A percentile compares a stretch with the other conserved stretches of the same genome.
Evolutionary conservation across 1,140 invertebrate genomes (phyloP).

Genomic region (Hetaerina americana): DNA sequence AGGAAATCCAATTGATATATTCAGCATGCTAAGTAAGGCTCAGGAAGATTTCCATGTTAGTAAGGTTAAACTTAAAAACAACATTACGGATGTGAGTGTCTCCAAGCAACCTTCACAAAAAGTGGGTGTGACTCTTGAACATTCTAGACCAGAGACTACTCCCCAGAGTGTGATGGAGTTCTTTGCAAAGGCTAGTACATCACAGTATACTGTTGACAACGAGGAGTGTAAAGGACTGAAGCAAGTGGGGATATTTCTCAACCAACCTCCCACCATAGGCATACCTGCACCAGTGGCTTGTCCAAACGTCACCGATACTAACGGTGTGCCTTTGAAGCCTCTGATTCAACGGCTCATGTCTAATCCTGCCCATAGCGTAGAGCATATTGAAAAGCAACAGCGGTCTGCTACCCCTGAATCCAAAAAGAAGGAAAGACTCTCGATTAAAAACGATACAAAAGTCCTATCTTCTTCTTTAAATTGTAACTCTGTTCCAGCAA

Average conservation of each 20-base stretch:
- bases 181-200: constrained; percentile 57
- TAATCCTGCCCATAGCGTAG: constrained; percentile 64
- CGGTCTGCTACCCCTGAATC: constrained; percentile 45
- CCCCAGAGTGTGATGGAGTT: constrained; percentile 74
- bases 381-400: constrained; percentile 80
- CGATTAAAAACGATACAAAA: neutral
- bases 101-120: neutral
- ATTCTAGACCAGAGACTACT: constrained; percentile 28
- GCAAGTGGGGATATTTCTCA: constrained; percentile 1
- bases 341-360: constrained; percentile 58
- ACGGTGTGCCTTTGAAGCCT: constrained; percentile 21
- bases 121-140: neutral
- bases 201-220: constrained; percentile 10
- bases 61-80: constrained; percentile 21
- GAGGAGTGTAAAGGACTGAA: neutral
- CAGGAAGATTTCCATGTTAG: constrained; percentile 63
- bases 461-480: neutral
- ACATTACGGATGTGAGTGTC: neutral
- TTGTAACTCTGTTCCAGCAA: neutral
- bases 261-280: neutral
- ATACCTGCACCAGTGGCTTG: constrained; percentile 13
- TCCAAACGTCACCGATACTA: constrained; percentile 2
- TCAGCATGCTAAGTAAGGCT: constrained; percentile 78
- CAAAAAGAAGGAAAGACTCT: neutral
- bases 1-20: constrained; percentile 51